These are phyloP conservation scores for Scomberomorus guttatus DNA, from an alignment of 2,797 vertebrate species.

Conservation along the genomic window DNA sequence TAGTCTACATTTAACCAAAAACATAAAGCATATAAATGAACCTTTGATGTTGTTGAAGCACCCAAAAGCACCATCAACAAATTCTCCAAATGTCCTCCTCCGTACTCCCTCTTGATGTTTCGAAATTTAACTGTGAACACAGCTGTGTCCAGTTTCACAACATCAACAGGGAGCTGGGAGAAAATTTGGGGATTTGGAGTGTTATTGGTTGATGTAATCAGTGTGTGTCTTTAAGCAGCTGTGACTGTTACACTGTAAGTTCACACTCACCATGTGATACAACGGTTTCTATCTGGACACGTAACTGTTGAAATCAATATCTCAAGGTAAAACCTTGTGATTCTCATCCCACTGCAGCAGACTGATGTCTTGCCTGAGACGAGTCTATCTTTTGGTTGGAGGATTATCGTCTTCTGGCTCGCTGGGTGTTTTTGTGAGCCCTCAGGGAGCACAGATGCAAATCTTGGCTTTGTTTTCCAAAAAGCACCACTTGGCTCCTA, in stretches of 20 bases:
- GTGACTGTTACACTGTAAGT: not conserved
- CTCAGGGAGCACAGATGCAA: conserved; percentile 57
- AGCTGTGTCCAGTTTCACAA: conserved; percentile 23
- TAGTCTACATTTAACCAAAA: not conserved
- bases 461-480: conserved; percentile 61
- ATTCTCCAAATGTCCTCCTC: not conserved
- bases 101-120: not conserved
- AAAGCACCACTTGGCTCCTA: conserved; percentile 20
- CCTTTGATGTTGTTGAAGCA: not conserved
- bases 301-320: conserved; percentile 2
- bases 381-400: conserved; percentile 15
- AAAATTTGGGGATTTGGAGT: not conserved
- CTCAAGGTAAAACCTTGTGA: not conserved
- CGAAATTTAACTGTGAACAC: not conserved
- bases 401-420: conserved; percentile 51
- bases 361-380: conserved; percentile 12
- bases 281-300: not conserved
- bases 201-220: not conserved
- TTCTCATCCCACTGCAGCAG: conserved; percentile 21
- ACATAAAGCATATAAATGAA: not conserved
- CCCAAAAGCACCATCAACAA: not conserved
- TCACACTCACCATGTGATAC: not conserved
- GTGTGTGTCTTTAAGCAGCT: not conserved
- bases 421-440: conserved; percentile 50
- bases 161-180: not conserved